Conservation (phyloP, 2,888 invertebrate species). For the Drosophila quinaria region DNA sequence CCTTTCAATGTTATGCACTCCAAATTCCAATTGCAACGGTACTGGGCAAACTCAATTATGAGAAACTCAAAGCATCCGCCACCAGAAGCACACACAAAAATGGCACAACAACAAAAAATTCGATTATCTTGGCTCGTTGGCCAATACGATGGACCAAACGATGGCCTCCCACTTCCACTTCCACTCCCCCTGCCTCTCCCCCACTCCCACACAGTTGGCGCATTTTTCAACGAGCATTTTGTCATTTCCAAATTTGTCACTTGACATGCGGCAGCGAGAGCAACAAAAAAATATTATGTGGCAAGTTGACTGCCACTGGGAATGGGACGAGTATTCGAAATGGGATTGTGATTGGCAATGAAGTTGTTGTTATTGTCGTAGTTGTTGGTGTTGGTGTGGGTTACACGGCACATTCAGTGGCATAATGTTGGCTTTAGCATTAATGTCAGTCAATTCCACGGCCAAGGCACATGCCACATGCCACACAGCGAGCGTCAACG, state of each 20-base stretch:
- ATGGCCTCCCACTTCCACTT: background rate
- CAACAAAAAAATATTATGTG: constrained; percentile 26
- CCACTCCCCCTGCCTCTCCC: background rate
- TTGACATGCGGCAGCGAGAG: constrained; percentile 69
- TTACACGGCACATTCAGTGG: constrained; percentile 61
- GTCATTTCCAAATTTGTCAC: constrained; percentile 81
- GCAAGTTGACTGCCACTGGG: constrained; percentile 23
- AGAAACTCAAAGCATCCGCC: constrained; percentile 57
- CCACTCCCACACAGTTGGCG: constrained; percentile 1
- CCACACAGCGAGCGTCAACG: constrained; percentile 3
- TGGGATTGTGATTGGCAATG: constrained; percentile 30
- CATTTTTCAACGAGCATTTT: constrained; percentile 72
- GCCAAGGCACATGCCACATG: constrained; percentile 24
- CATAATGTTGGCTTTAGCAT: constrained; percentile 80
- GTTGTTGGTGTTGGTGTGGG: constrained; percentile 35
- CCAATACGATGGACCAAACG: constrained; percentile 39
- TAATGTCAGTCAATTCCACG: constrained; percentile 67
- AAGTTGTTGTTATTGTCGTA: background rate
- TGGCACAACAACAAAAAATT: constrained; percentile 66
- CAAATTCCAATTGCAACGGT: constrained; percentile 43
- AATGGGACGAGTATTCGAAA: constrained; percentile 18
- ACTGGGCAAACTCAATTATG: constrained; percentile 74
- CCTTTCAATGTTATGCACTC: constrained; percentile 53
- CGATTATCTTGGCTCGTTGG: constrained; percentile 67
- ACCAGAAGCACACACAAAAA: constrained; percentile 20